Base-by-base conservation (phyloP, 2,797 vertebrate species). In the Cichlasoma orientale region DNA sequence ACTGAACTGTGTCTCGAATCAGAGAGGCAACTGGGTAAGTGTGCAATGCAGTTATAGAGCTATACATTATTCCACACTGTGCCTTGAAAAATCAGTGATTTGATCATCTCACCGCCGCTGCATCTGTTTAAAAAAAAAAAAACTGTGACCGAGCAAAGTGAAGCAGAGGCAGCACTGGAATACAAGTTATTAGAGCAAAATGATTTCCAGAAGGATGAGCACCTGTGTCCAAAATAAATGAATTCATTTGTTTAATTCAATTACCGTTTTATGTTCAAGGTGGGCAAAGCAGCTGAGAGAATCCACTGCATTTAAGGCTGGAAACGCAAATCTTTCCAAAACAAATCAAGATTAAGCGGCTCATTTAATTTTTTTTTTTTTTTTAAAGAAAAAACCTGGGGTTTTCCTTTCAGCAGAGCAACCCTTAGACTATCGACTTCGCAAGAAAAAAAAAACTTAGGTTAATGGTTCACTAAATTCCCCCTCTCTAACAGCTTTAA, bases 391-490 rank as follows among this genome's bases (percentile, higher is more conserved):
- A 44, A 13, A 19, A 10, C 7, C 53, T 21, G 16, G 29, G 38
- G 25, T 76, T 72, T 69, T 59, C 74, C 82, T 76, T 74, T 47
- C 59, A 69, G 23, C 41, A 47, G 72, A 73, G 18, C 55, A 54
- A 41, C 61, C 50, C 52, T 58, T 56, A 59, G 52, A 75, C n/a
- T 33, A 80, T 69, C 75, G 56, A 78, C 88, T 83, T 83, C 72
- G 86, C 77, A 82, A 75, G 84, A 88, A 75, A 78, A 74, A 79
- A 89, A 75, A 89, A 89, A 82, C 70, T 77, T 19, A 79, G 84
- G 89, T 90, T 93, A 92, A 90, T 89, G 83, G 83, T 86, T 90
- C 80, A 75, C 86, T 91, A 89, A 83, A 91, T 90, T 82, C 81
- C 75, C 85, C 68, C 82, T 88, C 82, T 90, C 58, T 77, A 68